Evolutionary conservation across 2,888 invertebrate species (phyloP).

Genomic region (Tetramorium bicarinatum): DNA sequence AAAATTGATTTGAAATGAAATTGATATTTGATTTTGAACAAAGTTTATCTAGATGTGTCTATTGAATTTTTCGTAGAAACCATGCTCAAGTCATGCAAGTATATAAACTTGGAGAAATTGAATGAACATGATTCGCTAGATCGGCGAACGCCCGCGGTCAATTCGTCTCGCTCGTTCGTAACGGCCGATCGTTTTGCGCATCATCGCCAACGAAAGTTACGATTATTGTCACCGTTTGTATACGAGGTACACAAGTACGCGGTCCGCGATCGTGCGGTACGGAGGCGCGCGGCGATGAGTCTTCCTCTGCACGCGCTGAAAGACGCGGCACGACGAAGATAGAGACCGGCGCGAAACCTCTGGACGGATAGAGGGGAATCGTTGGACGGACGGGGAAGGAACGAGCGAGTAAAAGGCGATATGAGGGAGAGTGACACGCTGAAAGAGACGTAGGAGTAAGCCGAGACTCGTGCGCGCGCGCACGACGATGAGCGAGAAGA

Average conservation of each 20-base stretch:
- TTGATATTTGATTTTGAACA: background rate
- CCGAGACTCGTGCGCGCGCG: slow-evolving; percentile 31
- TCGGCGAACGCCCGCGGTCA: slow-evolving; percentile 48
- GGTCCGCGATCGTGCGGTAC: slow-evolving; percentile 32
- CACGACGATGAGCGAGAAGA: slow-evolving; percentile 53
- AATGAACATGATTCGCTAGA: slow-evolving; percentile 57
- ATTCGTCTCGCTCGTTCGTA: slow-evolving; percentile 46
- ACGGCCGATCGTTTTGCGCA: slow-evolving; percentile 60
- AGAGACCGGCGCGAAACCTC: slow-evolving; percentile 42
- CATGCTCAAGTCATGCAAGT: slow-evolving; percentile 31
- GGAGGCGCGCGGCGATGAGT: slow-evolving; percentile 50
- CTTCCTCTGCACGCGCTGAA: slow-evolving; percentile 55
- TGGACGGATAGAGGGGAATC: slow-evolving; percentile 23
- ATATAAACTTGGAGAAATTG: slow-evolving; percentile 27
- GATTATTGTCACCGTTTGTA: slow-evolving; percentile 65
- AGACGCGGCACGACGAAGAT: slow-evolving; percentile 54
- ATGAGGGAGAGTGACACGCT: slow-evolving; percentile 53
- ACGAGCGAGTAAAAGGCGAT: slow-evolving; percentile 27
- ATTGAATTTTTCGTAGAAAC: background rate
- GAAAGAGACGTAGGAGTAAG: slow-evolving; percentile 68
- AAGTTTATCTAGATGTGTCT: background rate
- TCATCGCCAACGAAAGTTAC: slow-evolving; percentile 74
- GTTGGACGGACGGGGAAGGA: background rate
- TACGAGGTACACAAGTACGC: slow-evolving; percentile 57
- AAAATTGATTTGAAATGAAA: slow-evolving; percentile 19